phyloP scores from a whole-genome alignment of 2,113 vertebrate species.

The Lophura nycthemera region DNA sequence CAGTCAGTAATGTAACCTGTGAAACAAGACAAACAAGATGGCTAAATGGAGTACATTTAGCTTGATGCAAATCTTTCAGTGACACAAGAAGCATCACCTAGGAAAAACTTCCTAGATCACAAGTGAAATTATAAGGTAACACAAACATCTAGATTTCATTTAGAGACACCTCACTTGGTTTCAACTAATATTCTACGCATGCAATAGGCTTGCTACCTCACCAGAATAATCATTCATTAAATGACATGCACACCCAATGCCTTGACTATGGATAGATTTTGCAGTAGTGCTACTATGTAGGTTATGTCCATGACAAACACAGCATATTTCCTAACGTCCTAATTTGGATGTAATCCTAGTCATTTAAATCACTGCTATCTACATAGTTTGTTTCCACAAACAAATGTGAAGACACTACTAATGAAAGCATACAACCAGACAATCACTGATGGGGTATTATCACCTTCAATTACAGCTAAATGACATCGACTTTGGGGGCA shows the following conservation, averaged over 20 bases:
- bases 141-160: background rate
- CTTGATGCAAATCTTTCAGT: conserved; percentile 9
- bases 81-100: background rate
- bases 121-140: conserved; percentile 16
- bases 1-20: background rate
- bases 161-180: background rate
- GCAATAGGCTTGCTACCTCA: background rate
- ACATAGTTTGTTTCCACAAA: background rate
- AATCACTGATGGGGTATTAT: background rate
- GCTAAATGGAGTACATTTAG: background rate
- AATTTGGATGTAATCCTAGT: background rate
- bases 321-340: background rate
- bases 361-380: background rate
- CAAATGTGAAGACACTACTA: background rate
- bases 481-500: conserved; percentile 37
- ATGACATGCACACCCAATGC: rapidly evolving
- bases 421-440: conserved; percentile 20
- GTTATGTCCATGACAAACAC: background rate
- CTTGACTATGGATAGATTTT: background rate
- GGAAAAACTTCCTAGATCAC: conserved; percentile 32
- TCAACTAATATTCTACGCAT: background rate
- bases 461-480: conserved; percentile 52
- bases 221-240: background rate
- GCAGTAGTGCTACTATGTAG: background rate
- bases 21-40: background rate